phyloP scores from a whole-genome alignment of 2,113 vertebrate species.

The Reinhardtius hippoglossoides region DNA sequence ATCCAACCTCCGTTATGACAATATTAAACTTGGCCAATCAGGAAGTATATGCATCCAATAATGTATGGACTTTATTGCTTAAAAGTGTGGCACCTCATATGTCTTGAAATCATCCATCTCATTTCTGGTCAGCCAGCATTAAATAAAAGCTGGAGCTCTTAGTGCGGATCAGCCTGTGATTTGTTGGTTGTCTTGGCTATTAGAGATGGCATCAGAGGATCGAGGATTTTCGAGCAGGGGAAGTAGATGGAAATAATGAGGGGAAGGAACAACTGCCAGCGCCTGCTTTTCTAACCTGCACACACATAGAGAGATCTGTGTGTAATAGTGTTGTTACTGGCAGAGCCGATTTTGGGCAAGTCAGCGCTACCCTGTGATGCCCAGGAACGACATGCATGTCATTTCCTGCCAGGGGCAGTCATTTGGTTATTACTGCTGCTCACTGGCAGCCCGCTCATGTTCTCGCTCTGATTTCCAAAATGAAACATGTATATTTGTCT shows the following conservation, averaged over 20 bases:
- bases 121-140: slow-evolving; percentile 37
- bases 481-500: slow-evolving; percentile 79
- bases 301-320: slow-evolving; percentile 71
- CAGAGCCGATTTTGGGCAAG: slow-evolving; percentile 66
- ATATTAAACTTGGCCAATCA: slow-evolving; percentile 40
- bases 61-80: slow-evolving; percentile 30
- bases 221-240: slow-evolving; percentile 66
- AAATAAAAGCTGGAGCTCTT: slow-evolving; percentile 44
- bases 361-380: slow-evolving; percentile 71
- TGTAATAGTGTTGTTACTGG: slow-evolving; percentile 77
- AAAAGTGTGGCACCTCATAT: slow-evolving; percentile 16
- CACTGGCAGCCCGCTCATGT: slow-evolving; percentile 67
- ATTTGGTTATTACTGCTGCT: slow-evolving; percentile 73
- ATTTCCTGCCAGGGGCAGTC: slow-evolving; percentile 78
- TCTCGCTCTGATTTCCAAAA: slow-evolving; percentile 74
- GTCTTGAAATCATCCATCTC: slow-evolving; percentile 55
- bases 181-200: slow-evolving; percentile 75
- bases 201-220: slow-evolving; percentile 70
- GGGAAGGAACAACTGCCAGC: slow-evolving; percentile 63
- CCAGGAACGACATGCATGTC: slow-evolving; percentile 75
- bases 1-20: not conserved
- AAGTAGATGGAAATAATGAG: slow-evolving; percentile 78
- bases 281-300: slow-evolving; percentile 59
- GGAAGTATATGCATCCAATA: slow-evolving; percentile 17
- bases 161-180: slow-evolving; percentile 62